Conservation (phyloP, 2,113 vertebrate genomes). For the Triplophysa tibetana region DNA sequence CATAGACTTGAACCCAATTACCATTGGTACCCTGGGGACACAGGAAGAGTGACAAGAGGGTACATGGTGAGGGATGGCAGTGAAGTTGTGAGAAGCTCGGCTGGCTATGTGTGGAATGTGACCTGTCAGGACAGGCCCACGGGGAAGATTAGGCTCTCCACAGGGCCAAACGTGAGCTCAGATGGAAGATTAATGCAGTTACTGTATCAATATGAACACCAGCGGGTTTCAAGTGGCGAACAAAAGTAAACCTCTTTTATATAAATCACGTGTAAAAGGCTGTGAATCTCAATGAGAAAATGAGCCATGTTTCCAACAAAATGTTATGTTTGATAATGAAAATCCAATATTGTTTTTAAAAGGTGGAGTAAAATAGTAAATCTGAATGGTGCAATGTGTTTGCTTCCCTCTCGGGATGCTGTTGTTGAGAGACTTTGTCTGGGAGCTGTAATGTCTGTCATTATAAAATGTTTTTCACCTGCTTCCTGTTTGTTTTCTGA, state of each 20-base stretch:
- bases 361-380: too few species aligned
- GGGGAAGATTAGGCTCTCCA: constrained; percentile 25
- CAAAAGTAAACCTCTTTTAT: background rate
- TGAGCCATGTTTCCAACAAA: background rate
- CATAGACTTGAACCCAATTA: constrained; percentile 7
- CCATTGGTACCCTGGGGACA: constrained; percentile 13
- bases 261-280: background rate
- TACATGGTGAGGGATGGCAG: constrained; percentile 52
- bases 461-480: constrained; percentile 1
- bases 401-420: background rate
- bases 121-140: constrained; percentile 67
- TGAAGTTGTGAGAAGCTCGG: constrained; percentile 58
- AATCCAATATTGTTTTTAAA: background rate
- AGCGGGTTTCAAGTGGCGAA: background rate
- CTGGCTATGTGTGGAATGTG: constrained; percentile 69
- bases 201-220: background rate
- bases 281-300: background rate
- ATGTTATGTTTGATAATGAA: background rate
- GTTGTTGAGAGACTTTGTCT: background rate
- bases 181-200: constrained; percentile 1
- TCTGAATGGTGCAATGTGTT: too few species aligned
- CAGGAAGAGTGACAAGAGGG: background rate
- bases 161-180: constrained; percentile 21
- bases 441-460: background rate
- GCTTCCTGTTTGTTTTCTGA: background rate